Evolutionary conservation across 2,113 vertebrate species (phyloP).

Genomic region (Mormyrus iriodes): DNA sequence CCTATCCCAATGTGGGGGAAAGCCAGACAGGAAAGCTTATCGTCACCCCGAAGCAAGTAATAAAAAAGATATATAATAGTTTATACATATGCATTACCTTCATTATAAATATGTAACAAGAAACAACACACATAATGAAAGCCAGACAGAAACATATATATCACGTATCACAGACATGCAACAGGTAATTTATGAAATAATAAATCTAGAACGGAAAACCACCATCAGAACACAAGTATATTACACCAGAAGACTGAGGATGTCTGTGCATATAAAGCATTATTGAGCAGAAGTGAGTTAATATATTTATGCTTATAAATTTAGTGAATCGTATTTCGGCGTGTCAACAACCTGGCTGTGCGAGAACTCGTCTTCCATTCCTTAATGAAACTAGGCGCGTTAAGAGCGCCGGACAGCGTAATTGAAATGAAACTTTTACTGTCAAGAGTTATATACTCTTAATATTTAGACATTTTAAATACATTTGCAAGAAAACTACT

Average conservation of each 20-base stretch:
- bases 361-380: constrained; percentile 17
- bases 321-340: neutral
- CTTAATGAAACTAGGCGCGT: neutral
- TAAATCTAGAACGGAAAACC: neutral
- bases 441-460: neutral
- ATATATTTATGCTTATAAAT: neutral
- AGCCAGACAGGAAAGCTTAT: neutral
- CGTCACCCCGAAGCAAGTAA: neutral
- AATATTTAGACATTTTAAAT: neutral
- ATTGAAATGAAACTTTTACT: neutral
- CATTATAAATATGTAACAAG: neutral
- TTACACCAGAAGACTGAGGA: neutral
- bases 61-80: neutral
- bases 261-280: neutral
- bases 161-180: neutral
- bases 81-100: neutral
- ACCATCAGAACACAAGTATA: neutral
- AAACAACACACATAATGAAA: neutral
- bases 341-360: constrained; percentile 14
- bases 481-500: neutral
- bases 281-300: neutral
- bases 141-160: neutral
- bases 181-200: neutral
- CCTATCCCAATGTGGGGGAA: neutral
- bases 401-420: neutral